Evolutionary conservation across 2,797 vertebrate genomes (phyloP).

Genomic region (Acanthurus leucopareius): DNA sequence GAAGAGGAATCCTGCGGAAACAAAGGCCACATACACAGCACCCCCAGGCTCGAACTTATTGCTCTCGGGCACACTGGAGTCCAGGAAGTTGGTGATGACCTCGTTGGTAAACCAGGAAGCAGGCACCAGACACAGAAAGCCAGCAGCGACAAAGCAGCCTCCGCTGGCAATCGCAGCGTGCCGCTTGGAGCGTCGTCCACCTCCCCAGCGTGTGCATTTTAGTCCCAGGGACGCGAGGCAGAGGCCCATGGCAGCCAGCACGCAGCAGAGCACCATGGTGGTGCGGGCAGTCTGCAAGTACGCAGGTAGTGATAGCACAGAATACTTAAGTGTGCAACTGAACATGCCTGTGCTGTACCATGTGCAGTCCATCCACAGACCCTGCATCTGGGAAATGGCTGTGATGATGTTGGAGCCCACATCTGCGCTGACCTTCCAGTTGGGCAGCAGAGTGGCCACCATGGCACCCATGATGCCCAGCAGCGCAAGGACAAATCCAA

Average conservation of each 20-base stretch:
- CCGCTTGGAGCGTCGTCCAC: slow-evolving; percentile 89
- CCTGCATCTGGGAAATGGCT: slow-evolving; percentile 93
- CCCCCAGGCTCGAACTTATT: slow-evolving; percentile 95
- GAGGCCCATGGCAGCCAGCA: slow-evolving; percentile 91
- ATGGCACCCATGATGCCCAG: slow-evolving; percentile 91
- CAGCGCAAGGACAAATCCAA: slow-evolving; percentile 93
- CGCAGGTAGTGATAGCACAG: slow-evolving; percentile 90
- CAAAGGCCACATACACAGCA: slow-evolving; percentile 93
- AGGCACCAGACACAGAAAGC: slow-evolving; percentile 90
- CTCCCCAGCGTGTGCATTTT: slow-evolving; percentile 93
- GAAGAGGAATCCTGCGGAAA: slow-evolving; percentile 91
- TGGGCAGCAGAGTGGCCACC: slow-evolving; percentile 93
- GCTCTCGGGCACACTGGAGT: slow-evolving; percentile 92
- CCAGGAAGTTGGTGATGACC: slow-evolving; percentile 93
- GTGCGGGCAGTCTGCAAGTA: slow-evolving; percentile 94
- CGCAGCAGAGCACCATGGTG: slow-evolving; percentile 95
- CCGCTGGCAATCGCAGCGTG: slow-evolving; percentile 91
- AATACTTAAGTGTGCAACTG: slow-evolving; percentile 94
- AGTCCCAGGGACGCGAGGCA: slow-evolving; percentile 92
- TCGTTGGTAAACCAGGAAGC: slow-evolving; percentile 96
- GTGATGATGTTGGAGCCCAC: slow-evolving; percentile 94
- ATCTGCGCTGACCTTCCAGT: slow-evolving; percentile 95
- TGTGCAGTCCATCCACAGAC: slow-evolving; percentile 99
- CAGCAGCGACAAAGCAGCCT: slow-evolving; percentile 90
- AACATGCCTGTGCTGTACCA: slow-evolving; percentile 99